These are phyloP conservation scores for Charadrius vociferus DNA, from an alignment of 2,113 vertebrate species.

Conservation along the genomic window DNA sequence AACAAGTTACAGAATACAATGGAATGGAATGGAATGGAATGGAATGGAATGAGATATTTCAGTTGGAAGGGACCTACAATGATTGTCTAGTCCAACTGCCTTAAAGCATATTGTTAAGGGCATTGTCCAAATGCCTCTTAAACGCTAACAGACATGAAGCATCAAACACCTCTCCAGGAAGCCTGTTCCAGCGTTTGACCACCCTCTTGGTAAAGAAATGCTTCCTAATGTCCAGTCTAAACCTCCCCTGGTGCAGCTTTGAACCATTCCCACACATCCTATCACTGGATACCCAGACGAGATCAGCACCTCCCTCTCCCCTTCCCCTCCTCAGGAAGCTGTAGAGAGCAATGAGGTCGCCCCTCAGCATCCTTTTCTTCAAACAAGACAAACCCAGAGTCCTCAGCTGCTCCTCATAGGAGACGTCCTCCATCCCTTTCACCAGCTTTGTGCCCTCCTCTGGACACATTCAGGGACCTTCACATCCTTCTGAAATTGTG, in stretches of 20 bases:
- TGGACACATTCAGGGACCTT: neutral
- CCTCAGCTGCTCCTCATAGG: neutral
- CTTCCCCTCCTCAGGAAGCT: neutral
- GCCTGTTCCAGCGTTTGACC: neutral
- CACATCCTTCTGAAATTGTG: neutral
- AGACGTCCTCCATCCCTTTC: neutral
- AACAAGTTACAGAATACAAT: neutral
- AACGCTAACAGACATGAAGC: neutral
- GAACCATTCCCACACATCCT: neutral
- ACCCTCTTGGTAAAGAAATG: neutral
- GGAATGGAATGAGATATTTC: neutral
- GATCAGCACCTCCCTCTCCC: neutral
- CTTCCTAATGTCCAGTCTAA: neutral
- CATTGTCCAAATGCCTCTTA: neutral
- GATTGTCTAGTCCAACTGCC: neutral
- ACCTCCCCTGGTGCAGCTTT: neutral
- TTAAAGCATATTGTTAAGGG: neutral
- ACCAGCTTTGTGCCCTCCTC: neutral
- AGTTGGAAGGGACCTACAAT: neutral
- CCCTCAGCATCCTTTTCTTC: neutral
- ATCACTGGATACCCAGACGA: neutral
- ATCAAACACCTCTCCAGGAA: neutral
- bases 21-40: neutral
- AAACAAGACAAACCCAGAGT: neutral
- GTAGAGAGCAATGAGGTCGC: neutral